Base-by-base conservation (phyloP, 2,797 vertebrate genomes). In the Champsocephalus gunnari region DNA sequence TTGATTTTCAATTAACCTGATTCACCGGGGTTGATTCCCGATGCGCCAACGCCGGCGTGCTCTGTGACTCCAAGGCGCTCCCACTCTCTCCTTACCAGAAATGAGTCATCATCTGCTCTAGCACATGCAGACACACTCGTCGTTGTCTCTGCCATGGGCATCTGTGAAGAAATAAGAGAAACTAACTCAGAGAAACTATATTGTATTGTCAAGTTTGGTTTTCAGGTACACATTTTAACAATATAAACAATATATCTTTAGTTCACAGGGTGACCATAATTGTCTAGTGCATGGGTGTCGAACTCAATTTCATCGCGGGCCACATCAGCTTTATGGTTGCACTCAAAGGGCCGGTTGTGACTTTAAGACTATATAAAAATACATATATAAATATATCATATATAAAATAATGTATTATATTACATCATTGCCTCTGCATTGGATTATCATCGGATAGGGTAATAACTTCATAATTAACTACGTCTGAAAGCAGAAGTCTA, bases 1-100 rank as follows among this genome's bases (percentile, higher is more conserved):
- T 87, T 82, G 73, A 82, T 85, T 84, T 89, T 87, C 80, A 89
- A 87, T 89, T 87, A 91, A 87, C 83, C 88, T 60, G 72, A 82
- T 84, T 84, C 77, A 58, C 55, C 2, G 50, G 56, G 83, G 85
- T 89, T 85, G 80, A 87, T 87, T 56, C 69, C 45, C 57, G 73
- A 80, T 75, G 63, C 12, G 60, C 66, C 8, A 7, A 49, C 60
- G 16, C 54, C 63, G 24, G 57, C 14, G 9, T 4, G 34, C 64
- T 71, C 1, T 0, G 38, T 12, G 4, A 48, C 82, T 74, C 57
- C 54, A 5, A 74, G 59, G 55, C 24, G 11, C 67, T 81, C 71
- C 59, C 59, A 44, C 67, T 72, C 74, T 8, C 9, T 65, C 58
- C 71, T 70, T 16, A 62, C 45, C 53, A 28, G 55, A 67, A 66